Conservation (phyloP, 2,113 vertebrate species). For the Corythornis madagascariensis region DNA sequence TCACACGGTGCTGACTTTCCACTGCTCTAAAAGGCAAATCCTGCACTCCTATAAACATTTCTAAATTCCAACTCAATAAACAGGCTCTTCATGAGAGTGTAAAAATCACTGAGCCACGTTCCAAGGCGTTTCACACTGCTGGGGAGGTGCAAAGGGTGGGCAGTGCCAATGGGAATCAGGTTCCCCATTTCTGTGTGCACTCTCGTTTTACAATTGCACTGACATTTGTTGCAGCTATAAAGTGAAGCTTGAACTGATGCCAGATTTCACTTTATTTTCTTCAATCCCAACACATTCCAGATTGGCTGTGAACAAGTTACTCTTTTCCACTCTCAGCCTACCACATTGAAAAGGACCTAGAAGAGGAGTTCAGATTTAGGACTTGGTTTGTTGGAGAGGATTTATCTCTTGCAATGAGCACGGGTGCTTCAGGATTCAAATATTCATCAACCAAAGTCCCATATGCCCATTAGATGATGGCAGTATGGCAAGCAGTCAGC, state of each 20-base stretch:
- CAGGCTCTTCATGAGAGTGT: too few relatives aligned
- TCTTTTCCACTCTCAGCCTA: conserved; percentile 8
- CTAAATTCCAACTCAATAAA: too few relatives aligned
- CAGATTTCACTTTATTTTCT: too few relatives aligned
- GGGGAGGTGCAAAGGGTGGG: too few relatives aligned
- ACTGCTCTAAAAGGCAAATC: conserved; percentile 10
- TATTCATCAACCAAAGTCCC: conserved; percentile 16
- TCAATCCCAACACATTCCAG: too few relatives aligned
- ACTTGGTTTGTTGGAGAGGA: not conserved
- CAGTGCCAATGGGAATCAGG: too few relatives aligned
- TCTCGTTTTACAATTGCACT: too few relatives aligned
- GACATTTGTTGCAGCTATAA: too few relatives aligned
- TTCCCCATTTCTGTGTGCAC: too few relatives aligned
- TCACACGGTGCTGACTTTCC: not conserved
- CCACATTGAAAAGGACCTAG: not conserved
- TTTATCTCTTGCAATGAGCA: not conserved
- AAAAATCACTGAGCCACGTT: too few relatives aligned
- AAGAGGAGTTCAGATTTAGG: not conserved
- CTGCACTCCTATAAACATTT: not conserved
- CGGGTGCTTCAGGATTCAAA: conserved; percentile 45
- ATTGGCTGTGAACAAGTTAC: not conserved
- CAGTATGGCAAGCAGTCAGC: conserved; percentile 5
- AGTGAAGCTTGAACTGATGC: too few relatives aligned
- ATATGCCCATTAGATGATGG: not conserved
- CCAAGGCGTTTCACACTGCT: too few relatives aligned